Evolutionary conservation across 2,113 vertebrate species (phyloP).

Genomic region (Colius striatus): DNA sequence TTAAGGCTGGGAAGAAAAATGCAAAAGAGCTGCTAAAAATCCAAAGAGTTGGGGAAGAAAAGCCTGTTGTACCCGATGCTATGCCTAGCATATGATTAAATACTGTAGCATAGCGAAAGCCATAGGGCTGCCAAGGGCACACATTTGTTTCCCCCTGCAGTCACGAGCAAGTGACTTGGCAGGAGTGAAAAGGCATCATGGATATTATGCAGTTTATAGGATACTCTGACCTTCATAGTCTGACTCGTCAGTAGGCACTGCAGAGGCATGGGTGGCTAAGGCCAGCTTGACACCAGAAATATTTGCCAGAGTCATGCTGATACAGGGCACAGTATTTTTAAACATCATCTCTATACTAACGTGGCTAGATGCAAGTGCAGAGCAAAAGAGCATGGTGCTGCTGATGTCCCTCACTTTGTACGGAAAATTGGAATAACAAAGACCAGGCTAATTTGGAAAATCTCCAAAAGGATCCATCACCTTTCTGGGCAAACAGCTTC

Average conservation of each 20-base stretch:
- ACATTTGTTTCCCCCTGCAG: background rate
- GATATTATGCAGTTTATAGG: background rate
- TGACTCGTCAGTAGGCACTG: background rate
- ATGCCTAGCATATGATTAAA: background rate
- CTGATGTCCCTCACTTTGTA: rapidly evolving
- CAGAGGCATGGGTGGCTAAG: background rate
- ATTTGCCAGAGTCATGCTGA: background rate
- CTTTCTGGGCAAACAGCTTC: background rate
- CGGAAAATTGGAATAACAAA: rapidly evolving
- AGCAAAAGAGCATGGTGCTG: rapidly evolving
- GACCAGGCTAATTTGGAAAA: rapidly evolving
- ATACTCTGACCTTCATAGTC: slow-evolving; percentile 25
- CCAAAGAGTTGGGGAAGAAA: background rate
- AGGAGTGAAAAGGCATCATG: background rate
- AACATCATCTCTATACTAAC: background rate
- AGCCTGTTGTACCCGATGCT: background rate
- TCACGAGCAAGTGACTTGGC: slow-evolving; percentile 31
- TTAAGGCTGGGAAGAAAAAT: background rate
- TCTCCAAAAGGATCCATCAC: background rate
- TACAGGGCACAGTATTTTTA: background rate
- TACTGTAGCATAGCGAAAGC: rapidly evolving
- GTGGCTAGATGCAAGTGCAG: rapidly evolving
- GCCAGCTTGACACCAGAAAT: background rate
- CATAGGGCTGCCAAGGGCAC: background rate
- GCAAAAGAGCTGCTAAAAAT: background rate